These are phyloP conservation scores for Alligator sinensis DNA, from an alignment of 2,113 vertebrate genomes.

Conservation along the genomic window DNA sequence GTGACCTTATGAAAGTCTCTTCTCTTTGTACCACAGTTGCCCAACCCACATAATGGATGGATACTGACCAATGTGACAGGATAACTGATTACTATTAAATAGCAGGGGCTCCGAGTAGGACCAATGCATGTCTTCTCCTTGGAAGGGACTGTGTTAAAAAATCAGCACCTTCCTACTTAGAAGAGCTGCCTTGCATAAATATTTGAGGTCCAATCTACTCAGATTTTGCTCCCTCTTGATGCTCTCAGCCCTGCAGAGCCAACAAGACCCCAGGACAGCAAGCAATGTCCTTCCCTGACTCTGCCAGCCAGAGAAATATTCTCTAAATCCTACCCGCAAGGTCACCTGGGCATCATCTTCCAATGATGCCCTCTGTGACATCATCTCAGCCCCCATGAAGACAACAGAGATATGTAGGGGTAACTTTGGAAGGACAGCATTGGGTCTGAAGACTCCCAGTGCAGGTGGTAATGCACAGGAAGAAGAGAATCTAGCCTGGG, in stretches of 20 bases:
- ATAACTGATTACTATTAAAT: neutral
- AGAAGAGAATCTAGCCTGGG: neutral
- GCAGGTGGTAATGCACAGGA: neutral
- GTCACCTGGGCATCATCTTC: neutral
- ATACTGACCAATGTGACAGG: neutral
- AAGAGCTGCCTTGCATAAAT: neutral
- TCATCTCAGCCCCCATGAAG: neutral
- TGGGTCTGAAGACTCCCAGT: neutral
- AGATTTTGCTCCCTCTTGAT: neutral
- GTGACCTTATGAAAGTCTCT: neutral
- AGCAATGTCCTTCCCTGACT: neutral
- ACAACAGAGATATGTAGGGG: neutral
- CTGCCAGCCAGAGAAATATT: neutral
- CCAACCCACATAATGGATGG: neutral
- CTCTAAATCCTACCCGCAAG: neutral
- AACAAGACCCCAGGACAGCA: neutral
- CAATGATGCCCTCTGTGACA: neutral
- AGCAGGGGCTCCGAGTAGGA: neutral
- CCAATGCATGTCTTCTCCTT: neutral
- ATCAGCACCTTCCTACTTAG: neutral
- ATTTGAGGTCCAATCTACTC: neutral
- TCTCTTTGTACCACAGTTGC: neutral
- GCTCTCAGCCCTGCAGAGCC: neutral
- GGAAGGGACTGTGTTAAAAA: neutral
- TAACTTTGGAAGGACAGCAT: neutral